Conservation (phyloP, 2,888 invertebrate species). For the Cryptus viduatorius region DNA sequence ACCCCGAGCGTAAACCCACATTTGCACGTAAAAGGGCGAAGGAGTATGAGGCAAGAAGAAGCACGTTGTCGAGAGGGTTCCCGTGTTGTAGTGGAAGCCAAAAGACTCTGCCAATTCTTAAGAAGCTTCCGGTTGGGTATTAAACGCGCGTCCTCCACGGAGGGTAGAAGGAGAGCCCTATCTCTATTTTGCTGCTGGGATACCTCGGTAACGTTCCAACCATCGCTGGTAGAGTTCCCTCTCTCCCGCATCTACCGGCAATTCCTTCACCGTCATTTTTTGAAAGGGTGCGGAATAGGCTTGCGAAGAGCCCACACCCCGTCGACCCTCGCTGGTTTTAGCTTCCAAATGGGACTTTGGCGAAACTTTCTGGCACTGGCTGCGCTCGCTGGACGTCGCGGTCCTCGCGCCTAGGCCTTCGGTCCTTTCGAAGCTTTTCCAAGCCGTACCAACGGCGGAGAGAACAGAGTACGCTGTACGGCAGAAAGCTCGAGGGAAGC, state of each 20-base stretch:
- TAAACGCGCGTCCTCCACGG: constrained; percentile 73
- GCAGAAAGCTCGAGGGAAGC: constrained; percentile 29
- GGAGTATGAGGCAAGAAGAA: constrained; percentile 24
- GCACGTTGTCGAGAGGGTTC: constrained; percentile 5
- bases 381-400: constrained; percentile 27
- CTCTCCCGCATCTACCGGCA: neutral
- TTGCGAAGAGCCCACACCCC: constrained; percentile 22
- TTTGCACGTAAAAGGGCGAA: constrained; percentile 36
- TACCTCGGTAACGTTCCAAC: constrained; percentile 10
- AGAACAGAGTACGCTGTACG: neutral
- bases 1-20: neutral
- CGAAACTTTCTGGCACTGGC: constrained; percentile 82
- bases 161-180: neutral
- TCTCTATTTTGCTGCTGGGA: constrained; percentile 13
- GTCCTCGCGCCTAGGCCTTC: constrained; percentile 40
- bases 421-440: constrained; percentile 45
- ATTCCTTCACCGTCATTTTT: constrained; percentile 27
- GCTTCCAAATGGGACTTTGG: constrained; percentile 81
- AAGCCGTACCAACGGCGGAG: neutral
- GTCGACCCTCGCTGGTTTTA: constrained; percentile 69
- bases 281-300: constrained; percentile 43
- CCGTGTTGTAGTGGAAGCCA: constrained; percentile 47
- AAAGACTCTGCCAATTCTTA: constrained; percentile 80
- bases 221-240: neutral
- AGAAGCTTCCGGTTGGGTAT: constrained; percentile 77